Conservation (phyloP, 2,888 invertebrate species). For the Patella depressa region DNA sequence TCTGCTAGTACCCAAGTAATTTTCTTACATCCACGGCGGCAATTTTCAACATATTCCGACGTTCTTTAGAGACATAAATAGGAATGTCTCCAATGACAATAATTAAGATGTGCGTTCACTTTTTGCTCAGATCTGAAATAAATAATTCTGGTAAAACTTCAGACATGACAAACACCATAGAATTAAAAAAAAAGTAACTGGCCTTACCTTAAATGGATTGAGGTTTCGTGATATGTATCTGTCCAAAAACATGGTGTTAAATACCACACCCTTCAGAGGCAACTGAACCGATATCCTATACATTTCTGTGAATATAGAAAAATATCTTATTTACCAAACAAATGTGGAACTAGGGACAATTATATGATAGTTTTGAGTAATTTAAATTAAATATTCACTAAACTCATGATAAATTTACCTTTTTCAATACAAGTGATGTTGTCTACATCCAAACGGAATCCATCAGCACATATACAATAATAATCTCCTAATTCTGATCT, state of each 20-base stretch:
- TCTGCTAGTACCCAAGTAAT: too few relatives aligned
- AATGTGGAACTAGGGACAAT: background rate
- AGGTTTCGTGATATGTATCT: background rate
- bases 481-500: constrained; percentile 28
- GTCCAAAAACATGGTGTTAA: background rate
- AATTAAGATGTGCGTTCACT: too few relatives aligned
- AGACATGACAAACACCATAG: too few relatives aligned
- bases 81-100: too few relatives aligned
- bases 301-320: background rate
- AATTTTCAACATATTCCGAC: too few relatives aligned
- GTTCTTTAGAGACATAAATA: too few relatives aligned
- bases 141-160: too few relatives aligned
- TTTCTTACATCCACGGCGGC: too few relatives aligned
- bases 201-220: too few relatives aligned
- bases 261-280: background rate
- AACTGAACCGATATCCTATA: background rate
- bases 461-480: constrained; percentile 50
- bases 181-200: too few relatives aligned
- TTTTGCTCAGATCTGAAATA: too few relatives aligned
- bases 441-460: constrained; percentile 46
- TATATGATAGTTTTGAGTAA: background rate
- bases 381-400: too few relatives aligned
- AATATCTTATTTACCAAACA: background rate
- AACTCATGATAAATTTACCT: constrained; percentile 36
- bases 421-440: constrained; percentile 53